Percentiles rank a stretch among this genome's conserved stretches.
These are phyloP conservation scores for Berghia stephanieae DNA, from an alignment of 1,140 invertebrate species.

Conservation along the genomic window DNA sequence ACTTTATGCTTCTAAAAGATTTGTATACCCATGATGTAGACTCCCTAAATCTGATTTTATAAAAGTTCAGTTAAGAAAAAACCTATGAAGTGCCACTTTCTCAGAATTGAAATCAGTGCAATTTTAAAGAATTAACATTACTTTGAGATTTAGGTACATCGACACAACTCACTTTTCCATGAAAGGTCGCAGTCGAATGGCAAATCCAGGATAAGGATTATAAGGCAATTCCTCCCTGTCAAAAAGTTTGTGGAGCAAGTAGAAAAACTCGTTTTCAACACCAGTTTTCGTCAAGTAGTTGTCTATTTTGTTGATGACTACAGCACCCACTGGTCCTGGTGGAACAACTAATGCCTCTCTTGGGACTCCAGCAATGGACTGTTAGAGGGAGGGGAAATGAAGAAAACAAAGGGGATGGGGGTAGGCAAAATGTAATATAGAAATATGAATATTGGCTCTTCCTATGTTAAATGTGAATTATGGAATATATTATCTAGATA, in stretches of 20 bases:
- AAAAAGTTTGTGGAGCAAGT: constrained; percentile 42
- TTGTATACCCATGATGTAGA: too few relatives aligned
- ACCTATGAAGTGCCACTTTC: too few relatives aligned
- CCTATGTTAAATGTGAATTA: too few relatives aligned
- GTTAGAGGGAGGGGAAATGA: not conserved
- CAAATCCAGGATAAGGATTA: constrained; percentile 55
- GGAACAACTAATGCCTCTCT: constrained; percentile 37
- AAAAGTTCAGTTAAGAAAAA: too few relatives aligned
- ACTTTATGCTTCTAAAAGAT: too few relatives aligned
- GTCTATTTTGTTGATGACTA: constrained; percentile 37
- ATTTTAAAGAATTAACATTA: too few relatives aligned
- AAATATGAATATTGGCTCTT: too few relatives aligned
- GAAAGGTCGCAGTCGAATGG: constrained; percentile 42
- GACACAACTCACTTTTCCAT: constrained; percentile 47
- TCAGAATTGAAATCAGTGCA: too few relatives aligned
- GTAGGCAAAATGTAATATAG: too few relatives aligned
- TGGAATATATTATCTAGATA: too few relatives aligned
- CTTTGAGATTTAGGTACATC: too few relatives aligned
- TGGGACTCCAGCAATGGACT: not conserved
- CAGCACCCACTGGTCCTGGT: constrained; percentile 20
- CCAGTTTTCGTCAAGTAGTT: constrained; percentile 47
- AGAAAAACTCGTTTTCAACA: constrained; percentile 43
- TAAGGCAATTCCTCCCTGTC: constrained; percentile 47
- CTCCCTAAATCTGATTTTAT: too few relatives aligned
- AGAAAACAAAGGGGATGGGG: not conserved